Percentiles rank a stretch among this genome's conserved stretches.
Conservation (phyloP, 2,888 invertebrate species). For the Chymomyza fuscimana region DNA sequence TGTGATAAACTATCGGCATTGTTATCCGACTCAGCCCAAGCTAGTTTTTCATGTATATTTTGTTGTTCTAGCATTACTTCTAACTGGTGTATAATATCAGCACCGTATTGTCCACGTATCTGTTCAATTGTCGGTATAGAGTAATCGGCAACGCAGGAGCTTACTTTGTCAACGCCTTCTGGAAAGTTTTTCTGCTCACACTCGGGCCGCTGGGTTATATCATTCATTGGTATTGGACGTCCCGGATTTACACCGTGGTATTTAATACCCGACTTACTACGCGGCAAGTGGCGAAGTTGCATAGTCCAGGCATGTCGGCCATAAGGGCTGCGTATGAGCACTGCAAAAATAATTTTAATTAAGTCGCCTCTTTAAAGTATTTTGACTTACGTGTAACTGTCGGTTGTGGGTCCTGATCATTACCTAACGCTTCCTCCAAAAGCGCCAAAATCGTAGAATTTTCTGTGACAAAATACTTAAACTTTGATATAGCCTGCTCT, state of each 20-base stretch:
- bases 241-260: constrained; percentile 82
- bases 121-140: constrained; percentile 94
- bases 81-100: constrained; percentile 82
- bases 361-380: not conserved
- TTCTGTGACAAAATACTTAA: constrained; percentile 94
- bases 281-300: constrained; percentile 91
- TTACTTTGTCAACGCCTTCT: constrained; percentile 88
- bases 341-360: constrained; percentile 74
- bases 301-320: constrained; percentile 97
- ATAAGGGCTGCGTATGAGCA: constrained; percentile 94
- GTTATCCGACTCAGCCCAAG: constrained; percentile 80
- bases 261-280: constrained; percentile 87
- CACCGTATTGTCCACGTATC: constrained; percentile 83
- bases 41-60: constrained; percentile 82
- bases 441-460: constrained; percentile 93
- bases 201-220: constrained; percentile 83
- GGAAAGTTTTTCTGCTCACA: constrained; percentile 89
- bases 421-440: constrained; percentile 95
- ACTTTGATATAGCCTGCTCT: constrained; percentile 85
- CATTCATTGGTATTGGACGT: constrained; percentile 88
- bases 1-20: constrained; percentile 80
- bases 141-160: constrained; percentile 91
- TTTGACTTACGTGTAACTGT: constrained; percentile 84
- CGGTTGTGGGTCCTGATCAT: constrained; percentile 95
- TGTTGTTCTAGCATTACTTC: constrained; percentile 87